phyloP scores from a whole-genome alignment of 1,140 invertebrate species.

The Tigriopus japonicus region DNA sequence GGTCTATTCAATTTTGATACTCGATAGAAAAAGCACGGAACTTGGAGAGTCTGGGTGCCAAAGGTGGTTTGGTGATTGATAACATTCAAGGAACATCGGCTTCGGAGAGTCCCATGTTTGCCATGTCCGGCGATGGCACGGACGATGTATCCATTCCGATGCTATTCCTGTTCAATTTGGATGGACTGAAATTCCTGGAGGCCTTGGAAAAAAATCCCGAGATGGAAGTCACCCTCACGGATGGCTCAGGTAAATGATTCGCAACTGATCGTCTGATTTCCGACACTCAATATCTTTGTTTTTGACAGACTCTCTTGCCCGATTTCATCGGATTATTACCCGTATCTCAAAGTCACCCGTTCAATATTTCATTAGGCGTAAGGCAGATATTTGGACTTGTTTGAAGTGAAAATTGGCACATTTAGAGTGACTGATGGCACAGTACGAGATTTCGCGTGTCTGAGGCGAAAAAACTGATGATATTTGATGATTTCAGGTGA shows the following conservation, averaged over 20 bases:
- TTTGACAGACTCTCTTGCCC: too few relatives aligned
- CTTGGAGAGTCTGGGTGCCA: slow-evolving; percentile 60
- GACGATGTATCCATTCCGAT: slow-evolving; percentile 74
- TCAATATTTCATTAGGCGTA: too few relatives aligned
- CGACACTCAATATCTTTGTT: too few relatives aligned
- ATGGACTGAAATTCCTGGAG: slow-evolving; percentile 44
- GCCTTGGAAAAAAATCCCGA: slow-evolving; percentile 31
- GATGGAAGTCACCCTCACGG: slow-evolving; percentile 29
- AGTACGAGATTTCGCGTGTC: too few relatives aligned
- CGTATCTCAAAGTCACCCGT: too few relatives aligned
- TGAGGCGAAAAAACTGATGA: too few relatives aligned
- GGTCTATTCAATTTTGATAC: slow-evolving; percentile 5
- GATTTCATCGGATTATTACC: too few relatives aligned
- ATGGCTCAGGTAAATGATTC: slow-evolving; percentile 1
- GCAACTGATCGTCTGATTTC: background rate
- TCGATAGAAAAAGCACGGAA: slow-evolving; percentile 39
- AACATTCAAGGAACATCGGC: slow-evolving; percentile 53
- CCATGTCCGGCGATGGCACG: slow-evolving; percentile 71
- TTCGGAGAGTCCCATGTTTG: slow-evolving; percentile 59
- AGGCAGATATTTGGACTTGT: too few relatives aligned
- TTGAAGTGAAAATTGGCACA: too few relatives aligned
- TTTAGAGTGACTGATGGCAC: too few relatives aligned
- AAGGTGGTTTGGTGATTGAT: slow-evolving; percentile 71
- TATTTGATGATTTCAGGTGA: too few relatives aligned
- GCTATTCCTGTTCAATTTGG: slow-evolving; percentile 69